phyloP scores from a whole-genome alignment of 2,113 vertebrate species.

The Strix uralensis region DNA sequence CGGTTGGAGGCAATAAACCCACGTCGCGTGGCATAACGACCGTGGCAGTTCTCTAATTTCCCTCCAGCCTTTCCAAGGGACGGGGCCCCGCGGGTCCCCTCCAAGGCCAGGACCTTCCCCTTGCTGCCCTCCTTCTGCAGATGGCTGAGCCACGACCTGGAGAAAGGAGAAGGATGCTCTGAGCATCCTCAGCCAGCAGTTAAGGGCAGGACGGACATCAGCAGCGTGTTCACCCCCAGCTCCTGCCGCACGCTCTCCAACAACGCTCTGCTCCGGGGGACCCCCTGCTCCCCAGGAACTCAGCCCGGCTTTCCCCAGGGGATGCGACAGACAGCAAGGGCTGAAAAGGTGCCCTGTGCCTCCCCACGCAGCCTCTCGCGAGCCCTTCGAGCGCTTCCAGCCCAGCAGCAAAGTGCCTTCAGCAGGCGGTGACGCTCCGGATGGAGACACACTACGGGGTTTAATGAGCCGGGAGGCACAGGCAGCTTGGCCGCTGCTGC shows the following conservation, averaged over 20 bases:
- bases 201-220: background rate
- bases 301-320: background rate
- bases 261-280: accelerated
- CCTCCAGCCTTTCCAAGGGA: background rate
- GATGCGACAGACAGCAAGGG: background rate
- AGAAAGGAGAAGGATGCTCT: background rate
- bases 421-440: accelerated
- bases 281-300: background rate
- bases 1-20: background rate
- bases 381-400: background rate
- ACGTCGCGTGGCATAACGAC: accelerated
- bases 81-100: accelerated
- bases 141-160: background rate
- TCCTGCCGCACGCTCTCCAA: accelerated
- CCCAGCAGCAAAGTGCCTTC: background rate
- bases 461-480: background rate
- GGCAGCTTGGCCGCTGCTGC: background rate
- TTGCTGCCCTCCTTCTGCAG: background rate
- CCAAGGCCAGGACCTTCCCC: background rate
- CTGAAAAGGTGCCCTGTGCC: background rate
- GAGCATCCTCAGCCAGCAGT: background rate
- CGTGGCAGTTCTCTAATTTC: accelerated
- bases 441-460: accelerated
- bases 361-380: background rate
- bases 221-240: background rate